These are phyloP conservation scores for Orchesella cincta DNA, from an alignment of 1,140 invertebrate genomes.

Conservation along the genomic window DNA sequence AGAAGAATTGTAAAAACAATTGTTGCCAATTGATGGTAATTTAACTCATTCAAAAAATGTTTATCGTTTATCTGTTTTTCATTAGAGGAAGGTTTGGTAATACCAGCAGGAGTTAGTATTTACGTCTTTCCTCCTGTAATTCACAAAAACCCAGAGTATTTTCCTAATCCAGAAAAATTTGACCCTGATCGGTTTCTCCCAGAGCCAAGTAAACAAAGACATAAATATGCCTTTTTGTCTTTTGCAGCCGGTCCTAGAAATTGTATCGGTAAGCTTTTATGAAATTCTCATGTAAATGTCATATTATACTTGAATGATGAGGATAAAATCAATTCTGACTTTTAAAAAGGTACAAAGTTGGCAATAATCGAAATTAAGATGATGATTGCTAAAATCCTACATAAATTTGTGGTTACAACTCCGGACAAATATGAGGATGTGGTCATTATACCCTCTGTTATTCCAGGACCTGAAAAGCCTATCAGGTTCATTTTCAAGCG, in stretches of 20 bases:
- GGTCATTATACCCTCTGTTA: not conserved
- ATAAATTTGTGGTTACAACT: not conserved
- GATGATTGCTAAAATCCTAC: conserved; percentile 7
- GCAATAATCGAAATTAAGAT: not conserved
- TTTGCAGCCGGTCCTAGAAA: conserved; percentile 35
- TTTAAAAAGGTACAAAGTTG: not conserved
- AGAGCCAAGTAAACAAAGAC: conserved; percentile 21
- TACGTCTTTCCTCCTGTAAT: conserved; percentile 58
- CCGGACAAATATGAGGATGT: not conserved
- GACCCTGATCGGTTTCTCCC: conserved; percentile 33
- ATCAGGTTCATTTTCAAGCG: not conserved
- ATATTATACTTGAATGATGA: too few relatives aligned
- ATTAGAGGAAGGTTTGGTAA: conserved; percentile 2
- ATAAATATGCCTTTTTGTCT: conserved; percentile 22
- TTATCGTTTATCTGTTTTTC: not conserved
- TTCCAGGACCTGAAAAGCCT: conserved; percentile 6
- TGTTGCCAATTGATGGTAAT: not conserved
- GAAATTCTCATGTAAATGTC: too few relatives aligned
- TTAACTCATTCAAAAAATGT: not conserved
- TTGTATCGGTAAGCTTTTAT: conserved; percentile 41
- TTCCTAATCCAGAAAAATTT: conserved; percentile 32
- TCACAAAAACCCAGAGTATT: conserved; percentile 29
- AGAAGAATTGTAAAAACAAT: not conserved
- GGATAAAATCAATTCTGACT: too few relatives aligned
- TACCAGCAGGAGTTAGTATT: conserved; percentile 57